Percentiles rank a stretch among this genome's conserved stretches.
Evolutionary conservation across 1,140 invertebrate species (phyloP).

Genomic region (Heliconius melpomene): DNA sequence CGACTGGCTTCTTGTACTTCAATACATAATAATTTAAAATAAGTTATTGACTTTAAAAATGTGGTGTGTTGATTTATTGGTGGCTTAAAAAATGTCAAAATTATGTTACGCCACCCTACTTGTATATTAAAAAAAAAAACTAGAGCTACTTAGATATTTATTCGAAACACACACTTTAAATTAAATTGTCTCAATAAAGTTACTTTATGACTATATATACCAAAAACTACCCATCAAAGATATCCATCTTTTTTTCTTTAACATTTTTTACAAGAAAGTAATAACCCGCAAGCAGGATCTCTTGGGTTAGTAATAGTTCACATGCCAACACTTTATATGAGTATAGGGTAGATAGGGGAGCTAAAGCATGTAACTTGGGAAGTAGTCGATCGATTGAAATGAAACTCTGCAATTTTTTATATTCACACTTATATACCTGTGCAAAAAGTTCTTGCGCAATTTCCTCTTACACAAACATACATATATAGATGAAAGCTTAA

Average conservation of each 20-base stretch:
- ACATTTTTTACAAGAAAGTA: background rate
- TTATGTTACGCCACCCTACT: too few relatives aligned
- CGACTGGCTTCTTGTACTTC: too few relatives aligned
- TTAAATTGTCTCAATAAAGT: background rate
- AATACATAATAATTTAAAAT: too few relatives aligned
- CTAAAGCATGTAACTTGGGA: background rate
- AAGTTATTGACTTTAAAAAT: too few relatives aligned
- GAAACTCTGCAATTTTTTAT: background rate
- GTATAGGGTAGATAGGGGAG: background rate
- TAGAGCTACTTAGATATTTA: too few relatives aligned
- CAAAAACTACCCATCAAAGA: too few relatives aligned
- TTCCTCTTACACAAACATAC: background rate
- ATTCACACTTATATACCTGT: background rate
- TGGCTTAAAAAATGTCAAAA: too few relatives aligned
- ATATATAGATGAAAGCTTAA: background rate
- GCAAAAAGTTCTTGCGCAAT: conserved; percentile 2
- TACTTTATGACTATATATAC: background rate
- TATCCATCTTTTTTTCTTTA: background rate
- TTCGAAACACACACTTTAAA: too few relatives aligned
- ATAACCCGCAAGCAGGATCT: background rate
- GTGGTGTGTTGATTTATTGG: too few relatives aligned
- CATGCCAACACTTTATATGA: background rate
- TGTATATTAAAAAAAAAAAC: too few relatives aligned
- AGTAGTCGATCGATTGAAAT: background rate
- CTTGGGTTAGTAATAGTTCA: background rate